Evolutionary conservation across 2,113 vertebrate species (phyloP), one percentile per base, ranked within the genome.

Genomic region (Triplophysa tibetana): DNA sequence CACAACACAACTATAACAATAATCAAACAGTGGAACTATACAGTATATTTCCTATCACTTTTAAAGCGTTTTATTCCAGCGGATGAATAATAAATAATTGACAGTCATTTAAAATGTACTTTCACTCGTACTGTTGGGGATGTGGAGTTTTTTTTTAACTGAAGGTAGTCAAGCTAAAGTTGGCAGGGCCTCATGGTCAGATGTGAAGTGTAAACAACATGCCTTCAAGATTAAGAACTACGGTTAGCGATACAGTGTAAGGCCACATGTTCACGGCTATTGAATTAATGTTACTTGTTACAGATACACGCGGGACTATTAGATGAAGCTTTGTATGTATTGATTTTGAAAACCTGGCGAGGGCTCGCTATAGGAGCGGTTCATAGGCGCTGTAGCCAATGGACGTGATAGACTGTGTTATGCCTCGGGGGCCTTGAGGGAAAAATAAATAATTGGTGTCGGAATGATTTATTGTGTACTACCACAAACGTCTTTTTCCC

Each of bases 381-480:
- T 82, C 45, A 79, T 60, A 75, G 26, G 56, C 56, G 45, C n/a
- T 75, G 64, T 75, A 75, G 16, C 56, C 77, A 29, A n/a, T 24
- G 67, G 81, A 66, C 78, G 23, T 70, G 58, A 72, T 66, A 62
- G 50, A 26, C 72, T 83, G 45, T 75, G 67, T 64, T 75, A 74
- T 75, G 66, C 41, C 66, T 38, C 38, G 16, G 64, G 56, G 48
- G 48, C 81, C 69, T 61, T 48, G 64, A 67, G 67, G 56, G 67
- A 45, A 75, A 82, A 61, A 82, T 82, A 77, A 82, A 75, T 75
- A 75, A 82, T 82, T 79, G 70, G 77, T 72, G 61, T 67, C 72
- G 61, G 77, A 73, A 69, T 65, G 67, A 74, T 82, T 75, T 67
- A 75, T 66, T 79, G 63, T 72, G 60, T 75, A 75, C 76, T 66